Percentiles rank a stretch among this genome's conserved stretches.
Conservation (phyloP, 2,113 vertebrate species). For the Erinaceus europaeus region DNA sequence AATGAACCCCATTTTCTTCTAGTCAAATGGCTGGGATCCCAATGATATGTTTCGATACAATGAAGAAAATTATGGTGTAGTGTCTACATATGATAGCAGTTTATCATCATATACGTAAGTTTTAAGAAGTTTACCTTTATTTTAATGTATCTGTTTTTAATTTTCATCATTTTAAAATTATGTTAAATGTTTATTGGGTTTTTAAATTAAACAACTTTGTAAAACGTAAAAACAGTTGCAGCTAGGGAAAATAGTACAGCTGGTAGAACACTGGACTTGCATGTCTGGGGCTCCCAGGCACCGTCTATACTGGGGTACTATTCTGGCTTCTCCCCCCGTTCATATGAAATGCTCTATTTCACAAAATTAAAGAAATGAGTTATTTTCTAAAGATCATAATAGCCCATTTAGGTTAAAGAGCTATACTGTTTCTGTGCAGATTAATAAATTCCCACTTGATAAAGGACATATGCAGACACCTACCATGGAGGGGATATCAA, state of each 20-base stretch:
- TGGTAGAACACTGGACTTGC: no score
- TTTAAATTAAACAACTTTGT: slow-evolving; percentile 20
- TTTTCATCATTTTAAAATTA: slow-evolving; percentile 21
- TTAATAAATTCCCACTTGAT: slow-evolving; percentile 12
- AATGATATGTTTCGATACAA: slow-evolving; percentile 99
- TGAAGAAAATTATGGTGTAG: slow-evolving; percentile 97
- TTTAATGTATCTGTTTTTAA: slow-evolving; percentile 27
- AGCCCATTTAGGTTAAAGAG: background rate
- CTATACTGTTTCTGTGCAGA: background rate
- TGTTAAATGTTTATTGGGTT: slow-evolving; percentile 2
- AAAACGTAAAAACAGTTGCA: no score
- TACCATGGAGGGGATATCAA: no score
- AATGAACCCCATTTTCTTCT: slow-evolving; percentile 76
- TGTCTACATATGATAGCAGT: slow-evolving; percentile 99
- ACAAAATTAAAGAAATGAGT: no score
- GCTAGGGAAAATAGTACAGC: no score
- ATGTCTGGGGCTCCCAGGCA: no score
- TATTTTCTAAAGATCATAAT: no score
- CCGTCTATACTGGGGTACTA: no score
- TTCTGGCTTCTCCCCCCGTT: no score
- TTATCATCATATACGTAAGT: slow-evolving; percentile 98
- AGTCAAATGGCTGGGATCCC: slow-evolving; percentile 99
- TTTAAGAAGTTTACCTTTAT: slow-evolving; percentile 56
- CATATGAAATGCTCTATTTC: no score
- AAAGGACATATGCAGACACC: no score